phyloP scores from a whole-genome alignment of 1,140 invertebrate genomes.

The Eriocheir sinensis region DNA sequence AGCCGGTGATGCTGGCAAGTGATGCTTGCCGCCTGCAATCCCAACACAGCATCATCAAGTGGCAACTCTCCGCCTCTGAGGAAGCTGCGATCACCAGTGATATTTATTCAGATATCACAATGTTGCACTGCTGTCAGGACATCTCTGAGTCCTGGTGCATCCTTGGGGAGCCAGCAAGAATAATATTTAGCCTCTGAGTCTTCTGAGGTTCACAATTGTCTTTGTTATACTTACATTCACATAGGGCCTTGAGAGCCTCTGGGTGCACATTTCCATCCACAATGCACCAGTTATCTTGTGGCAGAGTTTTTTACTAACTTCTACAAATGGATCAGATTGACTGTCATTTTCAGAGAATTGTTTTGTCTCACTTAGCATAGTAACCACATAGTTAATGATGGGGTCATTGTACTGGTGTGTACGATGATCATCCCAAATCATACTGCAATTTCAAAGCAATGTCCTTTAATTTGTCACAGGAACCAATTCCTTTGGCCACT shows the following conservation, averaged over 20 bases:
- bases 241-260: constrained; percentile 50
- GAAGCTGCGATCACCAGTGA: constrained; percentile 20
- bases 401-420: constrained; percentile 34
- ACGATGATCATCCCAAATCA: background rate
- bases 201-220: background rate
- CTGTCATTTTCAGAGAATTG: constrained; percentile 29
- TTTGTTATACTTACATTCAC: background rate
- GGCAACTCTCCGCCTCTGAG: constrained; percentile 32
- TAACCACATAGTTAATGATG: constrained; percentile 60
- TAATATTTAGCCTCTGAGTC: constrained; percentile 37
- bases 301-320: background rate
- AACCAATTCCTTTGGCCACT: background rate
- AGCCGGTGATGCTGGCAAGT: constrained; percentile 56
- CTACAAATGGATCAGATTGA: constrained; percentile 34
- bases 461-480: constrained; percentile 19
- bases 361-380: constrained; percentile 45
- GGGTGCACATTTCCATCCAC: constrained; percentile 64
- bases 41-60: constrained; percentile 44
- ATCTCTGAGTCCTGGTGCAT: constrained; percentile 52
- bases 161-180: constrained; percentile 25
- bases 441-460: constrained; percentile 15
- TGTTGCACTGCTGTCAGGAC: constrained; percentile 36
- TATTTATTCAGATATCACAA: constrained; percentile 43
- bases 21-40: constrained; percentile 47
- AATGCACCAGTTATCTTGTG: constrained; percentile 26